Base-by-base conservation (phyloP, 2,888 invertebrate species). In the Exephanes ischioxanthus region DNA sequence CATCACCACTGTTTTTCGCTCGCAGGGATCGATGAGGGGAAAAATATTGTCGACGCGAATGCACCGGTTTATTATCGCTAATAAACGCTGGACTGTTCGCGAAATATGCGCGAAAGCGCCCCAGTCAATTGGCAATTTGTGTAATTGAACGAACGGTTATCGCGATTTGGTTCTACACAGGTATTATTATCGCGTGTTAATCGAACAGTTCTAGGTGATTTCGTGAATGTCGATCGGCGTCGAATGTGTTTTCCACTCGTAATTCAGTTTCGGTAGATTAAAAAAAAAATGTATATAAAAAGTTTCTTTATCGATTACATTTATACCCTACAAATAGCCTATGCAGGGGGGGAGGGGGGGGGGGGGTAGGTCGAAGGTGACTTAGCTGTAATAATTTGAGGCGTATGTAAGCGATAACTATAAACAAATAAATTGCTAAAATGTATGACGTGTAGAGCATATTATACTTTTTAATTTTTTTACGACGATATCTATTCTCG, bases 51-150 rank as follows among this genome's bases (percentile, higher is more conserved):
- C 30, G 51, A 33, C 51, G 37, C 37, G 30, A 48, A 11, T 7
- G 11, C 19, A 37, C 16, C 48, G 30, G 48, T 26, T 70, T 51
- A 70, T 33, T 30, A 30, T 63, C 30, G 63, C 6, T 33, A 63
- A 63, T 63, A 33, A 63, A 63, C 30, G 30, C 63, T 5, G 63
- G 33, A 63, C 33, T 3, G 63, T 33, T 70, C 26, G 51, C 3
- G 70, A 26, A 45, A 70, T 63, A 55, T 51, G 48, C 30, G 48
- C 22, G 68, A n/a, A 26, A 48, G 22, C n/a, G 51, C 14, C 51
- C 70, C 33, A 51, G 55, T 48, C 67, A 45, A 58, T 58, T 68
- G 58, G 58, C 80, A 73, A 80, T 80, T 80, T 80, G 26, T 53
- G 55, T 68, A 61, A 75, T 68, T 45, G 58, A 58, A 67, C 58